These are phyloP conservation scores for Molothrus ater DNA, from an alignment of 2,797 vertebrate species.

Conservation along the genomic window DNA sequence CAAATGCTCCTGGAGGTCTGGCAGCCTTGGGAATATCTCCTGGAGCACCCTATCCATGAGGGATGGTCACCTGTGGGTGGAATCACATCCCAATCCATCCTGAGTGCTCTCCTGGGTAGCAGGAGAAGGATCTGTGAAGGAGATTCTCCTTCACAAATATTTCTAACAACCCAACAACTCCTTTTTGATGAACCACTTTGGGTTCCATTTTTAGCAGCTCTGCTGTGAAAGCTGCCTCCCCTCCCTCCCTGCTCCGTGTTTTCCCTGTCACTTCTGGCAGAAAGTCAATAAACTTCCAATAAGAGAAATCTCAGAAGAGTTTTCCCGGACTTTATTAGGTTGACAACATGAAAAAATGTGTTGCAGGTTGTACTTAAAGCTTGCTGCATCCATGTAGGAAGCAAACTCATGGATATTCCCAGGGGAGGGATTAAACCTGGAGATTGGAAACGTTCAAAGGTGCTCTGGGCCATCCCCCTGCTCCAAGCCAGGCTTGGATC, in stretches of 20 bases:
- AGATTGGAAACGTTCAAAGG: fast-evolving
- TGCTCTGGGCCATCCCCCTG: background rate
- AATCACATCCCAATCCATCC: background rate
- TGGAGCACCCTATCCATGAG: fast-evolving
- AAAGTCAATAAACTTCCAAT: background rate
- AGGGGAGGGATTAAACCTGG: background rate
- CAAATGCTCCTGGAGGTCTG: background rate
- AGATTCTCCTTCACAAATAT: background rate
- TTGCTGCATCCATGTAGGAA: fast-evolving
- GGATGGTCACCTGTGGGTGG: background rate
- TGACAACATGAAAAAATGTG: background rate
- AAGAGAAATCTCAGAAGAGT: background rate
- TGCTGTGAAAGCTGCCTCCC: background rate
- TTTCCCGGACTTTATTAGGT: background rate
- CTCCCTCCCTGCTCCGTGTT: background rate
- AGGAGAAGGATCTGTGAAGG: background rate
- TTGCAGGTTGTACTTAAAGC: background rate
- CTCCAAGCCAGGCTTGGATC: background rate
- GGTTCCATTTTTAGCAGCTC: background rate
- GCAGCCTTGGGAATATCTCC: background rate
- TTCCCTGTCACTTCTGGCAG: background rate
- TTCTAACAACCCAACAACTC: background rate
- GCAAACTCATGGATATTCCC: background rate
- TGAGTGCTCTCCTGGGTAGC: background rate
- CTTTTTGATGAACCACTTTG: background rate